Evolutionary conservation across 2,888 invertebrate species (phyloP).

Genomic region (Dendrolimus houi): DNA sequence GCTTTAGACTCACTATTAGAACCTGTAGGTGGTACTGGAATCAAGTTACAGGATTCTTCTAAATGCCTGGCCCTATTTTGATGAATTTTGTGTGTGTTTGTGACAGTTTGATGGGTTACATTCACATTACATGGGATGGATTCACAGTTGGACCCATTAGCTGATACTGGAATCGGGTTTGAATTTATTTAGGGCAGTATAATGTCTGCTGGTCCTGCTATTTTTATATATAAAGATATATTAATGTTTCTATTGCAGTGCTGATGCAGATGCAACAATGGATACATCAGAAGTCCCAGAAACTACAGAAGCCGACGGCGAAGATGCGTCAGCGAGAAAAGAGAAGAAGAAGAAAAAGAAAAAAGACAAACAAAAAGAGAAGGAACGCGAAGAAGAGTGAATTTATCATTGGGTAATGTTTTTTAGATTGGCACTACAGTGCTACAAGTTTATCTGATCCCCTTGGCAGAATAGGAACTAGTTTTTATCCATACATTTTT

Average conservation of each 20-base stretch:
- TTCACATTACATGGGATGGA: no score
- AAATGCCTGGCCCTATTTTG: not conserved
- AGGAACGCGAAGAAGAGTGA: conserved; percentile 64
- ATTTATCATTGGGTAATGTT: not conserved
- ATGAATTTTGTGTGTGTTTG: not conserved
- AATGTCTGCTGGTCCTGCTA: not conserved
- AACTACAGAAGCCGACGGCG: conserved; percentile 47
- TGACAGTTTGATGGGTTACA: not conserved
- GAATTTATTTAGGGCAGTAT: not conserved
- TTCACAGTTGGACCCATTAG: no score
- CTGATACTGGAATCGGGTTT: no score
- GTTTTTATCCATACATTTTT: no score
- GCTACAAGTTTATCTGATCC: no score
- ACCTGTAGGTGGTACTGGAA: no score
- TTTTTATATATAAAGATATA: not conserved
- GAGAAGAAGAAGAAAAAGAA: conserved; percentile 88
- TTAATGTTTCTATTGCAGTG: conserved; percentile 17
- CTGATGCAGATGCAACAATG: conserved; percentile 39
- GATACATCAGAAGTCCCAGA: conserved; percentile 10
- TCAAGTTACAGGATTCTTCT: not conserved
- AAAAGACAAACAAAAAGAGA: conserved; percentile 81
- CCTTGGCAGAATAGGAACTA: no score
- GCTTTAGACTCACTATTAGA: no score
- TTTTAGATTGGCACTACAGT: no score
- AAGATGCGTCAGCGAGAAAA: conserved; percentile 67